Evolutionary conservation across 2,888 invertebrate genomes (phyloP), one percentile per base, ranked within the genome.

Genomic region (Scaptomyza parva): DNA sequence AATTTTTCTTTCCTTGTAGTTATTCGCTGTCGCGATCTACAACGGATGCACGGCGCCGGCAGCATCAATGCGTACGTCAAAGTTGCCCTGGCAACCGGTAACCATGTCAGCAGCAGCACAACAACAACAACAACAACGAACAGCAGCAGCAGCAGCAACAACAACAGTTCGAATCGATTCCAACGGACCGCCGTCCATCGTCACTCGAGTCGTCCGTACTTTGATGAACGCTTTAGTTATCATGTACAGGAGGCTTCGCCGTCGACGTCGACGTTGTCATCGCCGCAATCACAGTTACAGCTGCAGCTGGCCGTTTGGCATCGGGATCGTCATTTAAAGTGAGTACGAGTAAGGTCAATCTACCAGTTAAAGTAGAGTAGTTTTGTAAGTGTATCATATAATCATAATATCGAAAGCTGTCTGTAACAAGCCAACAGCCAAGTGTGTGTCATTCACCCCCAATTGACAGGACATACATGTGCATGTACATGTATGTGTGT

Each of bases 301-400:
- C 93, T 96, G 43, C 94, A 96, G 82, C 93, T 97, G 79, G 96
- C 97, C 43, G 96, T 96, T 44, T 97, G 97, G 97, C 97, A 97
- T 90, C 93, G 97, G 76, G 96, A 97, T 92, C 94, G 96, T 79
- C 94, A 94, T 78, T 94, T 95, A 90, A 95, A 96, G 97, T 97
- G 93, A 93, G 93, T 91, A 91, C 79, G 93, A 93, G 93, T 91
- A 91, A 82, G 89, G 89, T 89, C 89, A 85, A 85, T 48, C 52
- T 55, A 33, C 20, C 30, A 17, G 26, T 7, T 24, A 40, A 33
- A 33, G n/a, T 12, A 12, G 39, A 44, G 26, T 30, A 35, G 35
- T 30, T n/a, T 5, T 47, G 43, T n/a, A 33, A n/a, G n/a, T 30
- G 44, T 47, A 41, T 57, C 47, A 26, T 33, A 6, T 7, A 2